Evolutionary conservation across 2,888 invertebrate species (phyloP), one percentile per base, ranked within the genome.

Genomic region (Yponomeuta plumbellus): DNA sequence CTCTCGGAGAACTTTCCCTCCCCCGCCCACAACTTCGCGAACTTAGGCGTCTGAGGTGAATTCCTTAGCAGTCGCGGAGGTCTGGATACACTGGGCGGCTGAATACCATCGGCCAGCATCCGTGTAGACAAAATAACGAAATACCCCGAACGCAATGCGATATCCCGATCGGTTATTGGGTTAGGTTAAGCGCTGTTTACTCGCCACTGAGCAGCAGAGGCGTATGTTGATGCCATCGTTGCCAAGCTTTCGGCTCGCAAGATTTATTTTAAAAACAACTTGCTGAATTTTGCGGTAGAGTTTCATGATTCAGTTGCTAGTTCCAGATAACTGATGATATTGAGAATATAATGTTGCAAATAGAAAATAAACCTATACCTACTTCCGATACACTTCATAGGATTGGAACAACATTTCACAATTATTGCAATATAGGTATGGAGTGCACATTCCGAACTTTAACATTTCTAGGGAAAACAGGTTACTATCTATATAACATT

Each of bases 81-180:
- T 80, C 88, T 75, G 69, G 65, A 65, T 74, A 68, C 58, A 69
- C 72, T 84, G 85, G 88, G 74, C 73, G 73, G 72, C 76, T 75
- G 77, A 77, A 77, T 76, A 84, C 83, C 85, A 86, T 86, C 86
- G 81, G 44, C 83, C 87, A 83, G 85, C 85, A 88, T 88, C 88
- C 88, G 83, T 84, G 90, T 89, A 90, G 90, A 90, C 90, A 91
- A 90, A 91, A 91, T 90, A 91, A 84, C 80, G 84, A 83, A 89
- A 86, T 89, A 90, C 88, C 77, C 83, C 85, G 90, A 90, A 90
- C 86, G 90, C 89, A 86, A 90, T 80, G 83, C 84, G 87, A 88
- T 88, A 86, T 85, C 81, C 76, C 81, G 80, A 75, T 52, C 77
- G 75, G 84, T 88, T 90, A 88, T 89, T 90, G 90, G 88, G 90